Percentiles rank a stretch among this genome's conserved stretches.
These are phyloP conservation scores for Tiliacea citrago DNA, from an alignment of 2,888 invertebrate species.

Conservation along the genomic window DNA sequence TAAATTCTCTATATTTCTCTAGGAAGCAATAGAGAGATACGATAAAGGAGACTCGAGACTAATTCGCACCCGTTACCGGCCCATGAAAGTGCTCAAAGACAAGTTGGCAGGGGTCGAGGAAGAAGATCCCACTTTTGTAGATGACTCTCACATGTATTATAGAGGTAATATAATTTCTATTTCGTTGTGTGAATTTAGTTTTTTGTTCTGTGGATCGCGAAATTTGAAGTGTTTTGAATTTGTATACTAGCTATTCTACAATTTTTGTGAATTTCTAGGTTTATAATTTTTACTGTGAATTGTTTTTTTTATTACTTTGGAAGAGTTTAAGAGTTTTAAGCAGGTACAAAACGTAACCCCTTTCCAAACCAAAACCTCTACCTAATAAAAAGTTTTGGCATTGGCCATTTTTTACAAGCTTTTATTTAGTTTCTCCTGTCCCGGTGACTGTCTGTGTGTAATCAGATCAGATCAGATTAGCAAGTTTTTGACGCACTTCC, in stretches of 20 bases:
- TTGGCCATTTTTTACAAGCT: background rate
- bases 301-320: background rate
- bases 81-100: constrained; percentile 88
- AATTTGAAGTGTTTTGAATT: constrained; percentile 10
- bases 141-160: constrained; percentile 87
- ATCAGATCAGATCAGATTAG: too few relatives aligned
- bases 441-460: too few relatives aligned
- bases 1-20: constrained; percentile 54
- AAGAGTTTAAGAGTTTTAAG: background rate
- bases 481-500: too few relatives aligned
- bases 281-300: background rate
- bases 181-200: constrained; percentile 11
- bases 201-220: background rate
- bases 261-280: background rate
- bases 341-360: background rate
- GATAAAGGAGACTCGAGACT: constrained; percentile 85
- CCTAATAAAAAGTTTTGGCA: background rate
- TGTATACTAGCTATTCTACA: background rate
- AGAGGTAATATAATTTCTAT: constrained; percentile 76
- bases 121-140: constrained; percentile 85
- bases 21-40: constrained; percentile 84
- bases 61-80: constrained; percentile 86
- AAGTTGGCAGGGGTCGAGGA: constrained; percentile 82
- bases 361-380: background rate
- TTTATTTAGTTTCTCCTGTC: too few relatives aligned